Evolutionary conservation across 2,888 invertebrate genomes (phyloP), one percentile per base, ranked within the genome.

Genomic region (Lepidocyrtoides sp.): DNA sequence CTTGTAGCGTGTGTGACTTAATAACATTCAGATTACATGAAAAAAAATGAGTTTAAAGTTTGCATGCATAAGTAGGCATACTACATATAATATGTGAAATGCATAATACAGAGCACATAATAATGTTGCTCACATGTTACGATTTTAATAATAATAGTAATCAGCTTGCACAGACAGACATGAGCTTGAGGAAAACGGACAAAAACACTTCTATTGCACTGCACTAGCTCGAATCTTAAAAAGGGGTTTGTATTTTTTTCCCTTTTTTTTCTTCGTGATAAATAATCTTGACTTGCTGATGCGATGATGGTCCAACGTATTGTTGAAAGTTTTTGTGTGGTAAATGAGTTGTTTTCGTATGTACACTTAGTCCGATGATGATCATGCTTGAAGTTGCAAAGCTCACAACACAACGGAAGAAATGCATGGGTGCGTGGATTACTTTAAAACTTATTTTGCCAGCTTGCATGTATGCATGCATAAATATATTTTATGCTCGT

Each of bases 401-500:
- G n/a, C n/a, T 8, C 36, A 36, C 36, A 77, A 63, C 86, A n/a
- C 75, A 86, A 41, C 86, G 86, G 86, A 77, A 77, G 51, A 20
- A 75, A 77, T 77, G 77, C 77, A 12, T 63, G 86, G 77, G 86
- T 77, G 86, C 86, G 86, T 86, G 57, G 75, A 72, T 85, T 26
- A 29, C 29, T 48, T 51, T 51, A 23, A 26, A 26, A 75, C 4
- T 51, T 14, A 51, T 77, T 51, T 23, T 51, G 44, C 36, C 12
- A n/a, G 69, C 44, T n/a, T 23, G 44, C 69, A 72, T 23, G 17
- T 36, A 36, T 66, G 48, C 66, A 51, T 57, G 60, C 81, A 60
- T 60, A 81, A 26, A 60, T 36, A 51, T 32, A 32, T 79, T 20
- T 60, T 44, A 12, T 44, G 2, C 17, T 10, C 17, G 44, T 69